Base-by-base conservation (phyloP, 1,140 invertebrate genomes). In the Drosophila mayri region DNA sequence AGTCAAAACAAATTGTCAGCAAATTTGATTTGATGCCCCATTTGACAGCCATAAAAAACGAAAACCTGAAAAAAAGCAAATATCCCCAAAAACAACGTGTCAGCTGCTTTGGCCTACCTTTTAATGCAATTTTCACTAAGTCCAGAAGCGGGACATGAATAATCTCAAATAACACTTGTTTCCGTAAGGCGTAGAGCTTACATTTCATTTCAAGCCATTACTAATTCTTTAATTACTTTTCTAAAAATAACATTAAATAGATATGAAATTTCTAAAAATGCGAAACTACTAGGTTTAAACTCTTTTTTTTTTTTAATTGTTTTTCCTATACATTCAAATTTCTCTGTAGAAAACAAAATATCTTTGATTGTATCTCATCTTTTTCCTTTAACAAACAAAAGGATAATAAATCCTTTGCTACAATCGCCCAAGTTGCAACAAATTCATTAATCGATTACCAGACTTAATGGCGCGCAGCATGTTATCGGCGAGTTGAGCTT, bases 1-100 rank as follows among this genome's bases (percentile, higher is more conserved):
- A 50, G 22, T 44, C 22, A 65, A 70, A 70, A 70, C 62, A 67
- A 70, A 70, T 70, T 70, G 62, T 70, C 66, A 67, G 66, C 66
- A 67, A 70, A 67, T 70, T 70, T 67, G 66, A 70, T 70, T 70
- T 67, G 66, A 70, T 37, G 63, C 32, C 66, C 66, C 62, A 50
- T 70, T 67, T 67, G 62, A 70, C 66, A 66, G 59, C 18, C 18
- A 30, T 70, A 38, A 62, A 30, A n/a, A 38, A 61, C 16, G n/a
- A 9, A 9, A 25, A 25, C 14, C 28, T 14, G 20, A n/a, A 12
- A 65, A 47, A 25, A 25, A 25, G 0, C 4, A 25, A 25, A 25
- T 5, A 25, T 4, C 25, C 25, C 25, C 25, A 38, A 66, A 44
- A 16, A 44, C 47, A 35, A 18, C 37, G 38, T 43, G 22, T 65